Base-by-base conservation (phyloP, 2,113 vertebrate species). In the Pituophis catenifer region DNA sequence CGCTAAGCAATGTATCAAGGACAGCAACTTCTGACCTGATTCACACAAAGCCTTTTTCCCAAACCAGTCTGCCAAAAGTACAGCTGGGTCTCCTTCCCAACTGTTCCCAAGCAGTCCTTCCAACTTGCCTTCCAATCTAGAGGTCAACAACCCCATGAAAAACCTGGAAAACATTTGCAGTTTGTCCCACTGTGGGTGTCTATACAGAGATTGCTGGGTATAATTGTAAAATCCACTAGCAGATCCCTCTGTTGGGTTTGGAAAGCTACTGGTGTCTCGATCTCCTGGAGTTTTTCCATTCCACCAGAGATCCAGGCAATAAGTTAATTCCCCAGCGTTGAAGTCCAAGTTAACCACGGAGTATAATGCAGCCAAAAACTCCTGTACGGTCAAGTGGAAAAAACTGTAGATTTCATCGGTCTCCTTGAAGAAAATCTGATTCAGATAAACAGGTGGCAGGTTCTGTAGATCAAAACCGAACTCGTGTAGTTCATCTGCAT, bases 151-250 rank as follows among this genome's bases (percentile, higher is more conserved):
- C 29, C 97, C 97, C 95, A 97, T 96, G 90, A 98, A 97, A 93
- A 98, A 98, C 26, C 96, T 95, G 54, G 96, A 97, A 93, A 98
- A 97, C 97, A 98, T 97, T 81, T 97, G 97, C 90, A 97, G 95
- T 57, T 95, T 95, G 52, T 97, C 96, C 50, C 96, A 92, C 15
- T 89, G 92, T n/a, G 93, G 85, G 26, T 15, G 44, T 52, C 92
- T 95, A 33, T 94, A 96, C 13, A 91, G 54, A 26, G 89, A 91
- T 5, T 96, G 57, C 23, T 93, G 52, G 48, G 91, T 93, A 13
- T 93, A 90, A 57, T 19, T 3, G 3, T 87, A 52, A 91, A 75
- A 38, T 96, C 94, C 1, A 88, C 92, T 81, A 89, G 11, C 53
- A 86, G 93, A 85, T 93, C 44, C 53, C 92, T 93, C 54, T 75